Evolutionary conservation across 2,797 vertebrate genomes (phyloP), one percentile per base, ranked within the genome.

Genomic region (Anomalospiza imberbis): DNA sequence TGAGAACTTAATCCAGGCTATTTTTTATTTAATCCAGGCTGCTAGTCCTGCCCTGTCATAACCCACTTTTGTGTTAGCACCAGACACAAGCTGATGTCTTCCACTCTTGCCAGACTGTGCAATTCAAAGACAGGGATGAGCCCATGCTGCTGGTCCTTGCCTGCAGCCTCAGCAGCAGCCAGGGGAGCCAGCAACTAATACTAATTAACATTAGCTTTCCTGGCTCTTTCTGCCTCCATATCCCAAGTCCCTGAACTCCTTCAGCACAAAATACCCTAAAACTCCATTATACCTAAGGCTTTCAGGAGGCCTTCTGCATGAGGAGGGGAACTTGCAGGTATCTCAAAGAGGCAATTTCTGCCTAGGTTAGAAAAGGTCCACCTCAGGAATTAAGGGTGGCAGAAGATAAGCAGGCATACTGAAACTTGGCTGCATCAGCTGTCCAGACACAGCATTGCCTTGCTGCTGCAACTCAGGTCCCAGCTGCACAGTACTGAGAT

Each of bases 61-160:
- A 73, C 29, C 19, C 51, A 32, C 58, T 7, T 78, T 50, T 60
- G 38, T 9, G 1, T 1, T 66, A 54, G 62, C 77, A 84, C 32
- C 10, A 42, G 34, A 50, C 8, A 17, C n/a, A 57, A 17, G 19
- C 57, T 78, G 26, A 86, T 68, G 26, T 65, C 12, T 61, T 60
- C 58, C 70, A 68, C 58, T 19, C 29, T 0, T 3, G 10, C 42
- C 51, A 66, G 58, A 10, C 21, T n/a, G 26, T 10, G 32, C 28
- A 45, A 24, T 40, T 65, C n/a, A 24, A 45, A 62, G 20, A 50
- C 24, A 45, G 26, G 14, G 24, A 70, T 7, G 8, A 70, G 72
- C 55, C 53, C 2, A 0, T 2, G 1, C 25, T 42, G 54, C 34
- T 25, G 3, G 1, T 76, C 47, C 42, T 38, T 61, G n/a, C 38